Base-by-base conservation (phyloP, 2,797 vertebrate genomes). In the Sebastes dallii region DNA sequence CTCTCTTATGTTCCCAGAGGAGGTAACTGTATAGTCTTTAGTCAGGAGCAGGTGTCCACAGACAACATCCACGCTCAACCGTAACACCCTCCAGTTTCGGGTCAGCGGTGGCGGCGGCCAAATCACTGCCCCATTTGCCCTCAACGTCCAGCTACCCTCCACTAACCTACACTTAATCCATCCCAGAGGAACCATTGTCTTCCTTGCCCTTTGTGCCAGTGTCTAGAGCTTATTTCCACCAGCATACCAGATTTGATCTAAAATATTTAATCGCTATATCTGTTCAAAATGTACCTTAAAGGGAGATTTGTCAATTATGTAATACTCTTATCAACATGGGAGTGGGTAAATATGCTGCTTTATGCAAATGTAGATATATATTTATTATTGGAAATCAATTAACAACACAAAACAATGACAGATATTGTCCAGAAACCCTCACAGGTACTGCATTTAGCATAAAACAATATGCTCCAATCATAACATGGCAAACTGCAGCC, bases 1-100 rank as follows among this genome's bases (percentile, higher is more conserved):
- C 30, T 11, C 6, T 54, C 20, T 65, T 60, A 64, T 59, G 32
- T 56, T 25, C 68, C 64, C 12, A 4, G 22, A 59, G 39, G 42
- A 42, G 34, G n/a, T 14, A 60, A 65, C 7, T 59, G 54, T 2
- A 39, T 39, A 14, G 18, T 56, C 22, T 76, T 39, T 8, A 70
- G 68, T 62, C 36, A n/a, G 59, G 59, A 60, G 65, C 69, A 72
- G 61, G 52, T 68, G 60, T 8, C 16, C 3, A 25, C 58, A 22
- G 20, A 56, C 30, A 67, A 68, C 65, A 46, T 55, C 55, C 64
- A 76, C 14, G 39, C 29, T 77, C 4, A 24, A 59, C 10, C 3
- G 3, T 34, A 32, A 66, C 60, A 60, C 2, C 24, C 24, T 72
- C 9, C 14, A 12, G 61, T 24, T 73, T 39, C 1, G 1, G 75